phyloP scores from a whole-genome alignment of 2,113 vertebrate genomes.

The Plotosus lineatus region DNA sequence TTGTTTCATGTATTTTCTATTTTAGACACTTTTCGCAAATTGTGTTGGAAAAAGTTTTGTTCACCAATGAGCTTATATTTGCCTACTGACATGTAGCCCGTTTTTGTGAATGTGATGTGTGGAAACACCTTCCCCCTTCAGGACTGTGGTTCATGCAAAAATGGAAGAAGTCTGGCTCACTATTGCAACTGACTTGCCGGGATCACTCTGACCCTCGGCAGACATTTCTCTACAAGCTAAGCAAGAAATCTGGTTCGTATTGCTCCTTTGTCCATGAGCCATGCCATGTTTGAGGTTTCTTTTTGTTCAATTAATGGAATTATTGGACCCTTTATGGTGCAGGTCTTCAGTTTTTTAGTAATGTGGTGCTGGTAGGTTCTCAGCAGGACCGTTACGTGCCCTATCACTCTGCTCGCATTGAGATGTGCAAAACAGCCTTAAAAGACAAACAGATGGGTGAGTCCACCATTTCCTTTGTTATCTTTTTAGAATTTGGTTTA shows the following conservation, averaged over 20 bases:
- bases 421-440: slow-evolving; percentile 99
- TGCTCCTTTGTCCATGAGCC: neutral
- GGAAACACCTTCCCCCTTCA: slow-evolving; percentile 52
- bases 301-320: neutral
- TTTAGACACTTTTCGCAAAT: too few relatives aligned
- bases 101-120: neutral
- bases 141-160: slow-evolving; percentile 99
- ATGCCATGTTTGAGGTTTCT: neutral
- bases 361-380: slow-evolving; percentile 94
- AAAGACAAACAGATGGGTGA: slow-evolving; percentile 98
- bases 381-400: slow-evolving; percentile 98
- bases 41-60: too few relatives aligned
- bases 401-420: slow-evolving; percentile 96
- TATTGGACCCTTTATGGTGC: neutral
- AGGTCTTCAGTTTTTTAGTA: slow-evolving; percentile 97
- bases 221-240: slow-evolving; percentile 97
- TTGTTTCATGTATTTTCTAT: neutral
- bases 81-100: too few relatives aligned
- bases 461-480: slow-evolving; percentile 4
- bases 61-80: too few relatives aligned
- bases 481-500: neutral
- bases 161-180: slow-evolving; percentile 98
- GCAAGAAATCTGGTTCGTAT: slow-evolving; percentile 91
- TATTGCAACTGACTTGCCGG: slow-evolving; percentile 92
- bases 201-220: slow-evolving; percentile 97